These are phyloP conservation scores for Synodontis membranacea DNA, from an alignment of 2,113 vertebrate species.

Conservation along the genomic window DNA sequence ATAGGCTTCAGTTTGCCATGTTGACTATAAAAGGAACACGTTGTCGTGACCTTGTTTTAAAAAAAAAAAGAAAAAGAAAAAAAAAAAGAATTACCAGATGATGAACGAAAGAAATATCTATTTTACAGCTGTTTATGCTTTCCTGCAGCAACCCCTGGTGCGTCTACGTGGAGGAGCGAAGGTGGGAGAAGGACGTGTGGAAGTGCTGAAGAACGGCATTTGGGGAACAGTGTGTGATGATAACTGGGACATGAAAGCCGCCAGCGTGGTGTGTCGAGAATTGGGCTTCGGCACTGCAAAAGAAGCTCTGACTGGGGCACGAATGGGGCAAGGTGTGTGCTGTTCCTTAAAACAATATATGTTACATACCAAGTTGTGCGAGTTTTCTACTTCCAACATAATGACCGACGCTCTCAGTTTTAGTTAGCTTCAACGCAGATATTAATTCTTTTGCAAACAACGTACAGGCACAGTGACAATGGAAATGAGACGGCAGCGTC, in stretches of 20 bases:
- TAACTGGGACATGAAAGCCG: constrained; percentile 84
- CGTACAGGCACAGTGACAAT: not conserved
- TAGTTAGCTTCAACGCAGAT: too few relatives aligned
- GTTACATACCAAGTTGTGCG: not conserved
- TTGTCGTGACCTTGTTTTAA: too few relatives aligned
- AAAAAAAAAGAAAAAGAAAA: too few relatives aligned
- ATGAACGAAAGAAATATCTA: not conserved
- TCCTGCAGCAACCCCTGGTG: constrained; percentile 87
- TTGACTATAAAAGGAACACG: not conserved
- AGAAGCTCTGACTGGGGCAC: constrained; percentile 80
- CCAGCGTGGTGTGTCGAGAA: constrained; percentile 91
- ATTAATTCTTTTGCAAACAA: not conserved
- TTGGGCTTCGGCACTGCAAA: constrained; percentile 91
- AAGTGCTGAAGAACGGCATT: constrained; percentile 89
- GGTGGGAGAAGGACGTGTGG: constrained; percentile 87
- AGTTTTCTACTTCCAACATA: not conserved
- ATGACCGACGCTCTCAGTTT: not conserved
- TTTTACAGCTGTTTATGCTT: constrained; percentile 11
- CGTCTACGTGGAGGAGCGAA: constrained; percentile 87
- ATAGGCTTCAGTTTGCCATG: not conserved
- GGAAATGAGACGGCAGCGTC: not conserved
- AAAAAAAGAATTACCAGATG: too few relatives aligned
- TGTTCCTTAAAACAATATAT: not conserved
- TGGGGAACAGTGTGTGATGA: constrained; percentile 94
- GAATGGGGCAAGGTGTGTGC: constrained; percentile 86